phyloP scores from a whole-genome alignment of 2,113 vertebrate genomes.

The Eurystomus gularis region DNA sequence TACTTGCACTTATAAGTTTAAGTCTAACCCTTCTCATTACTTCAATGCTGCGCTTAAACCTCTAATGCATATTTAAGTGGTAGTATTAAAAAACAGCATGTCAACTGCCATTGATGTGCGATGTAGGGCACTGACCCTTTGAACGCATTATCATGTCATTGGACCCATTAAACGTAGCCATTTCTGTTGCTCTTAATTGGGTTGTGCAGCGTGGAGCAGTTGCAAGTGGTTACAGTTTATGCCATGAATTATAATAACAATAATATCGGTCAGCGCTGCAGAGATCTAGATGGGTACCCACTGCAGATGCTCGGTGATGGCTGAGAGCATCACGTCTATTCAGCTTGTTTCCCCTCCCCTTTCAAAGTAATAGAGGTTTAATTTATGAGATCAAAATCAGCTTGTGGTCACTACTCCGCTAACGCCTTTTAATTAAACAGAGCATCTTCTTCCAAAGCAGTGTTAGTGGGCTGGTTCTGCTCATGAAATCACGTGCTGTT shows the following conservation, averaged over 20 bases:
- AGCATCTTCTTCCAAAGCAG: not conserved
- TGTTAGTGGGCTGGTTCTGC: not conserved
- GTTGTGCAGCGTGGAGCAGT: slow-evolving; percentile 46
- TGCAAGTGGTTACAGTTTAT: slow-evolving; percentile 57
- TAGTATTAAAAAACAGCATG: slow-evolving; percentile 68
- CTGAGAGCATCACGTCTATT: not conserved
- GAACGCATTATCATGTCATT: slow-evolving; percentile 64
- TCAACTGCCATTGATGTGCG: slow-evolving; percentile 66
- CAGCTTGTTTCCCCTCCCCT: not conserved
- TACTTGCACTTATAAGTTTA: slow-evolving; percentile 63
- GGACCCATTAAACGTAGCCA: slow-evolving; percentile 63
- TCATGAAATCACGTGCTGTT: not conserved
- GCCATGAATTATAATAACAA: slow-evolving; percentile 68
- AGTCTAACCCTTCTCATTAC: slow-evolving; percentile 68
- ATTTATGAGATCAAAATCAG: not conserved
- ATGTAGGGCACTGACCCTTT: slow-evolving; percentile 68
- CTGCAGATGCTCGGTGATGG: not conserved
- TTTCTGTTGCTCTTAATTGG: slow-evolving; percentile 71
- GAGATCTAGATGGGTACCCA: not conserved
- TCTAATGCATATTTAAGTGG: slow-evolving; percentile 72
- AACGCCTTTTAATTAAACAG: not conserved
- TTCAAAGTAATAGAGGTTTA: not conserved
- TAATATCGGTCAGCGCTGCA: not conserved
- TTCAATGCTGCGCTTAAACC: slow-evolving; percentile 63
- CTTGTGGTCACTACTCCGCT: not conserved